Conservation (phyloP, 2,113 vertebrate genomes). For the Poecile atricapillus region DNA sequence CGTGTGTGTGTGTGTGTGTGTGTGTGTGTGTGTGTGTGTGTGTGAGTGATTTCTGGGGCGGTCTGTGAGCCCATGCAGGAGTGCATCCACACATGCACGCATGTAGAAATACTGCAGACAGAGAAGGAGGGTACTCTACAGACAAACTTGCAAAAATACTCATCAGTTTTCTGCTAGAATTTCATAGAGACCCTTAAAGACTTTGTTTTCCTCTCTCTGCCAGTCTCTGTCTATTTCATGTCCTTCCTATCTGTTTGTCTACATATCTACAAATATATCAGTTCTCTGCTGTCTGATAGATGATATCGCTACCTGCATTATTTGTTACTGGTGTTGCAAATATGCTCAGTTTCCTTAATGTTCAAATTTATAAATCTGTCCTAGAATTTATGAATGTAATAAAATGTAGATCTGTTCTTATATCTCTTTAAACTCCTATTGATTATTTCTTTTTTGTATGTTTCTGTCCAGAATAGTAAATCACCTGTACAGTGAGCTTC, state of each 20-base stretch:
- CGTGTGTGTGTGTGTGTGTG: accelerated
- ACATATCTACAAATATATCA: background rate
- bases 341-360: background rate
- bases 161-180: background rate
- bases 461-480: background rate
- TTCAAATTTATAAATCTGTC: constrained; percentile 9
- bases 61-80: background rate
- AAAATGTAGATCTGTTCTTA: background rate
- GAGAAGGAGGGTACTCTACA: background rate
- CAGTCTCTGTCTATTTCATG: background rate
- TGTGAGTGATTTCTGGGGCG: too few species aligned
- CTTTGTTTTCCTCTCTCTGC: background rate
- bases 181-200: background rate
- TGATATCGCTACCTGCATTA: background rate
- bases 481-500: background rate
- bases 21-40: too few species aligned
- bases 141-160: background rate
- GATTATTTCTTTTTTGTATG: background rate
- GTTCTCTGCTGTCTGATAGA: background rate
- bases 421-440: background rate
- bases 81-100: background rate
- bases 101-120: background rate
- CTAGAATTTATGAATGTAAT: background rate
- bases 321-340: constrained; percentile 4
- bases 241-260: background rate